Evolutionary conservation across 2,888 invertebrate species (phyloP).

Genomic region (Pocota personata): DNA sequence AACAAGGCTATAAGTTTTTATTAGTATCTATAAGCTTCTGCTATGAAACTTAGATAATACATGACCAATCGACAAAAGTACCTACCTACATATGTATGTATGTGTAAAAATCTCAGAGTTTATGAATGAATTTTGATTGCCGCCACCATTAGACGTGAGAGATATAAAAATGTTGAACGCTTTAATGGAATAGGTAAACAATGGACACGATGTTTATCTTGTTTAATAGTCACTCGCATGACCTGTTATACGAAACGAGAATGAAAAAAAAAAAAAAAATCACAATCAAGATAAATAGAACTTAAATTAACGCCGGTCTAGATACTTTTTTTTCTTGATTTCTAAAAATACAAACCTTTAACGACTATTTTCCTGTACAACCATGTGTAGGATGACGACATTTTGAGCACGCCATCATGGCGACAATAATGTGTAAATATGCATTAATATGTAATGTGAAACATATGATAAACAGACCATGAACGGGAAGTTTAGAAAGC

Average conservation of each 20-base stretch:
- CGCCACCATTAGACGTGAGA: slow-evolving; percentile 6
- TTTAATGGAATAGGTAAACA: slow-evolving; percentile 12
- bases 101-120: not conserved
- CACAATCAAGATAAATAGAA: not conserved
- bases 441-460: not conserved
- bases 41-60: not conserved
- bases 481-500: not conserved
- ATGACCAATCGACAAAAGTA: not conserved
- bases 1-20: not conserved
- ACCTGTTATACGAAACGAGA: no score
- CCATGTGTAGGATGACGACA: not conserved
- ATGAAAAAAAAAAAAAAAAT: not conserved
- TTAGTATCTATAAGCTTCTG: not conserved
- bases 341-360: not conserved
- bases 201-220: not conserved
- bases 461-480: not conserved
- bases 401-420: not conserved
- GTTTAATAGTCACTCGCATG: not conserved
- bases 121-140: slow-evolving; percentile 15
- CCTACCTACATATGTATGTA: not conserved
- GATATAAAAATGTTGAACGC: not conserved
- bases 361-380: not conserved
- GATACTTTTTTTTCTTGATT: not conserved
- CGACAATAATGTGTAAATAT: not conserved
- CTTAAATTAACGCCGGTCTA: not conserved